phyloP scores from a whole-genome alignment of 2,888 invertebrate species.

The Acleris literana region DNA sequence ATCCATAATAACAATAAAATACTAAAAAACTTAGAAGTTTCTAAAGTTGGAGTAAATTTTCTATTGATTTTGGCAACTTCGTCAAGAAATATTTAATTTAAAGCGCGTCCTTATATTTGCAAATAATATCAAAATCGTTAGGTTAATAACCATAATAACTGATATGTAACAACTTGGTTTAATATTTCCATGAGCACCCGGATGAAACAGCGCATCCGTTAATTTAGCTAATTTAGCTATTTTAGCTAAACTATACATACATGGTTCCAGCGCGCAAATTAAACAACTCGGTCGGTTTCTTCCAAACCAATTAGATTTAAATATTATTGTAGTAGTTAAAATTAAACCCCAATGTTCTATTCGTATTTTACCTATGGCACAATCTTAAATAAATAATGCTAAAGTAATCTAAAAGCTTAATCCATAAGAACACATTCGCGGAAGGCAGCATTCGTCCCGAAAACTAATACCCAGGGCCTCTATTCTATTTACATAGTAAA shows the following conservation, averaged over 20 bases:
- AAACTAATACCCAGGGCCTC: conserved; percentile 13
- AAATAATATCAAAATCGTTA: too few species aligned
- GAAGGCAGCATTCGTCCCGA: conserved; percentile 40
- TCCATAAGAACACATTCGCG: conserved; percentile 41
- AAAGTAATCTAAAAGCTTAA: conserved; percentile 37
- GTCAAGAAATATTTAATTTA: too few species aligned
- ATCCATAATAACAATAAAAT: too few species aligned
- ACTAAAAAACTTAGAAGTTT: too few species aligned
- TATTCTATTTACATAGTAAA: not conserved
- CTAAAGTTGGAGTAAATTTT: too few species aligned
- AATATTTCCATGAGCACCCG: too few species aligned
- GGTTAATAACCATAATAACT: too few species aligned
- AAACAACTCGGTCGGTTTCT: not conserved
- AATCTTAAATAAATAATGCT: conserved; percentile 42
- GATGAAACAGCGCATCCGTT: too few species aligned
- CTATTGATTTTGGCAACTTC: too few species aligned
- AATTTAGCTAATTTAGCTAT: too few species aligned
- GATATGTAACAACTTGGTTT: too few species aligned
- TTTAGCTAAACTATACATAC: not conserved
- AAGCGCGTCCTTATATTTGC: too few species aligned
- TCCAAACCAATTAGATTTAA: not conserved
- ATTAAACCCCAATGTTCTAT: not conserved
- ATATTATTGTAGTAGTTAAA: not conserved
- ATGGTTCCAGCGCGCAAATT: not conserved
- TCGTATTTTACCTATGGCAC: conserved; percentile 47